These are phyloP conservation scores for Bos javanicus DNA, from an alignment of 2,113 vertebrate genomes.

Conservation along the genomic window DNA sequence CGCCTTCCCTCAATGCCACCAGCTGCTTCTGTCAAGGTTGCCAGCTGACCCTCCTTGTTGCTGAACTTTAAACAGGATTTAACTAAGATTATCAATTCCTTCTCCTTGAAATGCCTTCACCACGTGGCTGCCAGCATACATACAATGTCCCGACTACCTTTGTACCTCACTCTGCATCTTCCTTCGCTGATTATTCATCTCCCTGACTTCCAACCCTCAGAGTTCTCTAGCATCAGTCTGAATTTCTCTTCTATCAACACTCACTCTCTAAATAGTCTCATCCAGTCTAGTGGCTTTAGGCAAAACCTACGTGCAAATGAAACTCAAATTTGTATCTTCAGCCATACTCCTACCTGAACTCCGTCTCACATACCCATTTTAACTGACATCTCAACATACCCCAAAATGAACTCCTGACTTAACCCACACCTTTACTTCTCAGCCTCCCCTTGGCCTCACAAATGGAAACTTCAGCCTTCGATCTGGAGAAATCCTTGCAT, in stretches of 20 bases:
- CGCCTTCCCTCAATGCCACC: background rate
- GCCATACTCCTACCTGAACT: background rate
- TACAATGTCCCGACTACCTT: background rate
- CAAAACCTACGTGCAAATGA: background rate
- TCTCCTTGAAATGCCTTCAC: background rate
- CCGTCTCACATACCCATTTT: background rate
- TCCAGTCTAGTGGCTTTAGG: background rate
- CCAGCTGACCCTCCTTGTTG: background rate
- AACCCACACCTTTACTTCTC: background rate
- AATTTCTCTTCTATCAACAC: background rate
- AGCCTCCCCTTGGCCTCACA: background rate
- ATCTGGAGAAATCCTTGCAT: background rate
- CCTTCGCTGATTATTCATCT: background rate
- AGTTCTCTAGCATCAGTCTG: background rate
- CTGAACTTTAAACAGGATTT: background rate
- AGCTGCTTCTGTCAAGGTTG: background rate
- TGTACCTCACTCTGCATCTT: background rate
- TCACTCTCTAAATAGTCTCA: background rate
- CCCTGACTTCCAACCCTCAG: background rate
- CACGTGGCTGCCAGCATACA: background rate
- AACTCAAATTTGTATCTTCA: background rate
- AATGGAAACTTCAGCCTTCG: background rate
- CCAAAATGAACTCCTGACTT: background rate
- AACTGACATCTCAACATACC: background rate
- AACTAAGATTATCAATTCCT: background rate